Evolutionary conservation across 2,888 invertebrate genomes (phyloP), one percentile per base, ranked within the genome.

Genomic region (Thereva nobilitata): DNA sequence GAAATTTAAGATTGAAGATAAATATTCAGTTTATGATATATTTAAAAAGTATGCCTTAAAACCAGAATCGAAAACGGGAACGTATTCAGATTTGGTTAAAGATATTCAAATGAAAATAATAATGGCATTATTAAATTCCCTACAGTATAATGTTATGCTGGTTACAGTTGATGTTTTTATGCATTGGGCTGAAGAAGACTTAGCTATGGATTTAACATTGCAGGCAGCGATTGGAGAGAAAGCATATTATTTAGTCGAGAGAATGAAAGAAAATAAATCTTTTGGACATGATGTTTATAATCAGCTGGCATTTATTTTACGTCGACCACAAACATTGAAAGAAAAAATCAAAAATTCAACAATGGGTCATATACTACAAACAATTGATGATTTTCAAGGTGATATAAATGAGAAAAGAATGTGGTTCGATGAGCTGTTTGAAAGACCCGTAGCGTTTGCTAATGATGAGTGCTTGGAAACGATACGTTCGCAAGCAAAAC

Each of bases 391-490:
- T 38, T 4, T 23, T 12, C 23, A 47, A 45, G 54, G 10, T 64
- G 41, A 64, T 41, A 40, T 49, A 7, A 52, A 55, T 4, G 64
- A 66, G 10, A 65, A 55, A 35, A 53, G 50, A 10, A 38, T 68
- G 12, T 65, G 71, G 71, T 72, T 78, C 44, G 69, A 76, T 56
- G 76, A 75, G 63, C 71, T 78, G 1, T 65, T 78, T n/a, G 72
- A 72, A 53, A 74, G 75, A 4, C 70, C 71, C 0, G 65, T 74
- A 1, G 72, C 75, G 0, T 67, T 75, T 3, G 75, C 73, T 0
- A 78, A 76, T 67, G 75, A 75, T 1, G 78, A 78, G 66, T 78
- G 78, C 47, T 54, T 78, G 2, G 72, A 75, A 47, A 71, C 76
- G 1, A 74, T 78, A 2, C 70, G 67, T 37, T 67, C 72, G 0